Evolutionary conservation across 2,888 invertebrate genomes (phyloP).

Genomic region (Eupithecia pulchellata): DNA sequence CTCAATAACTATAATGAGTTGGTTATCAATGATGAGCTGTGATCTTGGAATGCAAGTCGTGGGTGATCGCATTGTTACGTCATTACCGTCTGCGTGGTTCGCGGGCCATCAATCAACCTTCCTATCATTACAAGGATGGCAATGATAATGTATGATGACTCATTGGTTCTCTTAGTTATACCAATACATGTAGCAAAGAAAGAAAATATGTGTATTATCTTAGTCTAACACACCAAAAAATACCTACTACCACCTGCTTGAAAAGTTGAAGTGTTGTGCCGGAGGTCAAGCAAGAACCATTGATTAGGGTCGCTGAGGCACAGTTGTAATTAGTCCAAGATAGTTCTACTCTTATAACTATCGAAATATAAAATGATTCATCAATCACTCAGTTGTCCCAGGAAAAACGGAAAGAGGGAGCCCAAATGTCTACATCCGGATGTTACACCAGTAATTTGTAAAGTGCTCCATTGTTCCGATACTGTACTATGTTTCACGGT

Average conservation of each 20-base stretch:
- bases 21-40: slow-evolving; percentile 41
- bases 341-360: too few species aligned
- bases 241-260: too few species aligned
- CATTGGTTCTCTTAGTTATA: background rate
- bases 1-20: too few species aligned
- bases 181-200: too few species aligned
- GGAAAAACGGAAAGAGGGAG: slow-evolving; percentile 34
- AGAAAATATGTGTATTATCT: too few species aligned
- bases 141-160: slow-evolving; percentile 6
- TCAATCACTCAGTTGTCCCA: background rate
- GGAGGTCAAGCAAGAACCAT: too few species aligned
- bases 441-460: slow-evolving; percentile 53
- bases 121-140: slow-evolving; percentile 1
- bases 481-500: slow-evolving; percentile 71
- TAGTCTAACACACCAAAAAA: too few species aligned
- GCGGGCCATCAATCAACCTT: slow-evolving; percentile 26
- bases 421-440: slow-evolving; percentile 46
- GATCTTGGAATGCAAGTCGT: slow-evolving; percentile 50
- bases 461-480: slow-evolving; percentile 57
- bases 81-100: slow-evolving; percentile 39
- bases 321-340: too few species aligned
- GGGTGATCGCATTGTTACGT: slow-evolving; percentile 53
- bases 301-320: too few species aligned
- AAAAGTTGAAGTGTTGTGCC: too few species aligned
- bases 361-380: background rate